A percentile compares a stretch with the other conserved stretches of the same genome.
Conservation (phyloP, 2,113 vertebrate species). For the Triplophysa siluroides region DNA sequence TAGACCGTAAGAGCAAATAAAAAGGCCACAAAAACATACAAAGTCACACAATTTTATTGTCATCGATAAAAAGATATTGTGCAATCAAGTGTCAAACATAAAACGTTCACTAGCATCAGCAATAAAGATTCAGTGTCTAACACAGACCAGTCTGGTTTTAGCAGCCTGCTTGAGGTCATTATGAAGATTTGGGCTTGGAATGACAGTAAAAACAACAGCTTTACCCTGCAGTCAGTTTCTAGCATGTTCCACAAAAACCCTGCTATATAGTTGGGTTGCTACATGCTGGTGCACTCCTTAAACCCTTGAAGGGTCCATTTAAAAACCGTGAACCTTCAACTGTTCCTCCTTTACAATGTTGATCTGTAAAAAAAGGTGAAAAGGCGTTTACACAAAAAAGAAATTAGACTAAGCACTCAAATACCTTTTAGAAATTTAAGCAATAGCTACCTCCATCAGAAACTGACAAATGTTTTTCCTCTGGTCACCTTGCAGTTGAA, state of each 20-base stretch:
- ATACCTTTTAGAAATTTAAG: neutral
- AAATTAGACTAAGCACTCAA: neutral
- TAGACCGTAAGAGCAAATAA: too few relatives aligned
- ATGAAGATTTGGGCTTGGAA: constrained; percentile 19
- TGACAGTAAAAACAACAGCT: constrained; percentile 8
- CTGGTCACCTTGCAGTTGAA: constrained; percentile 94
- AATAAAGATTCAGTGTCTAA: constrained; percentile 27
- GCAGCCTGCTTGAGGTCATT: constrained; percentile 27
- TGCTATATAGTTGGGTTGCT: constrained; percentile 8
- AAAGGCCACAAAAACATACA: constrained; percentile 4
- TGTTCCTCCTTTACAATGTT: constrained; percentile 86
- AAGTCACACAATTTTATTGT: constrained; percentile 46
- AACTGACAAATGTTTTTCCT: constrained; percentile 95
- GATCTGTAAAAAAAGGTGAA: constrained; percentile 31
- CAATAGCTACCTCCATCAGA: constrained; percentile 80
- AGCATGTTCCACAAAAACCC: constrained; percentile 20
- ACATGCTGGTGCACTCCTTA: constrained; percentile 31
- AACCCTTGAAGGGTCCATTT: constrained; percentile 49
- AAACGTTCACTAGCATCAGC: constrained; percentile 1
- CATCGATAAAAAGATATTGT: constrained; percentile 34
- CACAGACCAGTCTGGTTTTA: constrained; percentile 14
- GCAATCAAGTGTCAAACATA: constrained; percentile 24
- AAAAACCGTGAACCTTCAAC: constrained; percentile 88
- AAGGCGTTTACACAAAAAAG: neutral
- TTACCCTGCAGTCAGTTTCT: constrained; percentile 22